A percentile compares a stretch with the other conserved stretches of the same genome.
phyloP scores from a whole-genome alignment of 2,888 invertebrate genomes.

The Thymelicus acteon region DNA sequence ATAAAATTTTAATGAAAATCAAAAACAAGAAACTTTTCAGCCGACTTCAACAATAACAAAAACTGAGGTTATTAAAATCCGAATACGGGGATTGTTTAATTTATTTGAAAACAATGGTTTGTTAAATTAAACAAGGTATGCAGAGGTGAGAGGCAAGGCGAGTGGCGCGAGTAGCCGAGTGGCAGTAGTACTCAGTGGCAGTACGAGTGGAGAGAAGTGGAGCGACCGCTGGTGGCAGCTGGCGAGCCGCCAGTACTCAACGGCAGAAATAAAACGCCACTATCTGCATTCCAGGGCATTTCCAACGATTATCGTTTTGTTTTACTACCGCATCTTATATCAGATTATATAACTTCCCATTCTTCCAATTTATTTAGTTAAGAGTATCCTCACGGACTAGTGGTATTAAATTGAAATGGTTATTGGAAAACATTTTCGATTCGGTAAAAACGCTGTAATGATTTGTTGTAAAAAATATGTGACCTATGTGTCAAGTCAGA shows the following conservation, averaged over 20 bases:
- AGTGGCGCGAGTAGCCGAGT: conserved; percentile 7
- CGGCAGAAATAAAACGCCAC: conserved; percentile 81
- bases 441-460: too few species aligned
- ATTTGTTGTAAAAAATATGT: too few species aligned
- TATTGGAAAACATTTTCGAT: too few species aligned
- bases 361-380: conserved; percentile 22
- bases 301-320: conserved; percentile 75
- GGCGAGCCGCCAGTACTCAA: conserved; percentile 76
- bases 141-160: conserved; percentile 19
- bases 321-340: conserved; percentile 43
- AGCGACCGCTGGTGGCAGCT: conserved; percentile 74
- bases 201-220: conserved; percentile 55
- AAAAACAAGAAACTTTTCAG: too few species aligned
- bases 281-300: conserved; percentile 83
- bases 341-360: conserved; percentile 29
- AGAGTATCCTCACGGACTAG: too few species aligned
- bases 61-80: too few species aligned
- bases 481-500: too few species aligned
- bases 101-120: too few species aligned
- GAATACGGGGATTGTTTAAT: too few species aligned
- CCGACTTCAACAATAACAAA: too few species aligned
- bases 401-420: too few species aligned
- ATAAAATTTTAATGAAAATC: too few species aligned
- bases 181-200: conserved; percentile 26
- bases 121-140: conserved; percentile 16